Base-by-base conservation (phyloP, 2,888 invertebrate species). In the Latheticus oryzae region DNA sequence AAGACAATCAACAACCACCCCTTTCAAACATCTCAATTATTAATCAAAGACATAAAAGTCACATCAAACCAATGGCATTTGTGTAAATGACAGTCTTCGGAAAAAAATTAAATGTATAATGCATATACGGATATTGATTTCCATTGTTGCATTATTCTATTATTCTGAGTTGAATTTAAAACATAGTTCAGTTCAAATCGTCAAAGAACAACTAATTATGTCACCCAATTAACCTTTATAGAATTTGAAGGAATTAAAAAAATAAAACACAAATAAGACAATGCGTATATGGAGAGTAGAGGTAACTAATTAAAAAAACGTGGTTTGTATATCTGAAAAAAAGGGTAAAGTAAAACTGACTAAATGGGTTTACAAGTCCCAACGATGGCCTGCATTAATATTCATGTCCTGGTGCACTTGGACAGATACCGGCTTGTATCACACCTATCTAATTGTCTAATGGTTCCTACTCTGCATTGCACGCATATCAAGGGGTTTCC, bases 401-500 rank as follows among this genome's bases (percentile, higher is more conserved):
- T 70, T 70, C 69, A 70, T 70, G 65, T 62, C 57, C 58, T 65
- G 66, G 63, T 67, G 65, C 64, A 69, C 63, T 67, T 66, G 68
- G 68, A 62, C 66, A 69, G 65, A 68, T 70, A 69, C 66, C 61
- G 63, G 64, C 66, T 67, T 69, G 69, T 69, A 68, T 69, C 67
- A 68, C 68, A 70, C 67, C 67, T 66, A 67, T 65, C 40, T 55
- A 55, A 55, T 55, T 55, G 47, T 55, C 47, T 55, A 55, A 55
- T 55, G 55, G 48, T 19, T 45, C 35, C 45, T 45, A 7, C 37
- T 54, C 28, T 45, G 37, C 37, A 54, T 7, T 54, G 54, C 54
- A 54, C 54, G 54, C 45, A 54, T 30, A 54, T 24, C 21, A 30
- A 23, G 7, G 47, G 21, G 48, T 9, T 28, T 45, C 28, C 32